Evolutionary conservation across 2,797 vertebrate genomes (phyloP), one percentile per base, ranked within the genome.

Genomic region (Gambusia yucatana): DNA sequence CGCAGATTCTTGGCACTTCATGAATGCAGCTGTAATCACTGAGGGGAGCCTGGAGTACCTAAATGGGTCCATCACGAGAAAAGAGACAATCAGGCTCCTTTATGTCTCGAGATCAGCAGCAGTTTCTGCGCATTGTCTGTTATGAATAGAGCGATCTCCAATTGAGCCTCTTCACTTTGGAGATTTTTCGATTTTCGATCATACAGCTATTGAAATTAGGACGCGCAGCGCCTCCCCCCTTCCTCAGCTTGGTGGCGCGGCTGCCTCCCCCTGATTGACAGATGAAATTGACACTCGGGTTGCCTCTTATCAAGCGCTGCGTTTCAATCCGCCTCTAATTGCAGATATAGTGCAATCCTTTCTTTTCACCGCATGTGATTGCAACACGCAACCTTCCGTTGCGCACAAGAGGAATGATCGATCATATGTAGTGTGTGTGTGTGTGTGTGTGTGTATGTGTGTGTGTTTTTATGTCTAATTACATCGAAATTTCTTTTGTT

Each of bases 31-130:
- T 92, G 88, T 94, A 94, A 95, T 95, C 93, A 94, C 92, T 79
- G 86, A 80, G 83, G 92, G 90, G 92, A 92, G 92, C 91, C 86
- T 93, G 81, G 65, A 94, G 93, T 83, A 71, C 87, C 91, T 93
- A 92, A 94, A 94, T 91, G 89, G 91, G 89, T 92, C 92, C 88
- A 93, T 93, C 93, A 89, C 2, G 81, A 91, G 83, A 89, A 71
- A 92, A 88, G 91, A 94, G 87, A 95, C 94, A 95, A 95, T 95
- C 94, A 95, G 70, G 92, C 92, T 91, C 92, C 89, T 95, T 95
- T 95, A 93, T 95, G 92, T 88, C 41, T 93, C 82, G 84, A 95
- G 93, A 94, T 94, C 92, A 93, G 94, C 90, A 89, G 92, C 92
- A 92, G 87, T 92, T 94, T 93, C 84, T 90, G 84, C 89, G 73